Base-by-base conservation (phyloP, 2,797 vertebrate genomes). In the Brotula barbata region DNA sequence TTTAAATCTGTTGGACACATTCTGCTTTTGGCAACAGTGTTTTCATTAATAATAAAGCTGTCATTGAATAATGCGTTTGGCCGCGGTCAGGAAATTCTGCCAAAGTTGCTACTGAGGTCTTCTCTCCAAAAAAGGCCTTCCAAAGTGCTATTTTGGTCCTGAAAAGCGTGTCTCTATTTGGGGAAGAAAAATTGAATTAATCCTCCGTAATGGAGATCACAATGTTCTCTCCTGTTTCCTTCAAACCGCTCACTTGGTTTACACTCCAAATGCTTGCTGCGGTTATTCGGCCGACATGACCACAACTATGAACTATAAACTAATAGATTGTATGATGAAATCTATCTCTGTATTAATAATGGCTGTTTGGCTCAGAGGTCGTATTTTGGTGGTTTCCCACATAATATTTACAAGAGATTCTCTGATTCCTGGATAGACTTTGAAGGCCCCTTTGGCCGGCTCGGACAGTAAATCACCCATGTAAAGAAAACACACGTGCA, bases 1-100 rank as follows among this genome's bases (percentile, higher is more conserved):
- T n/a, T n/a, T n/a, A n/a, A n/a, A n/a, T n/a, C n/a, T n/a, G n/a
- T n/a, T 6, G 9, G 8, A 5, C 25, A 17, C 9, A 23, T 15
- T 67, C 33, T 54, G 43, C 16, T 51, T 66, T 73, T 19, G 53
- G 40, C 20, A 37, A 49, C 55, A 11, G 22, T 14, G n/a, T 11
- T 6, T 33, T 6, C 31, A 33, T 33, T 39, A 39, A 39, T 15
- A 39, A 39, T 39, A 52, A 64, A 56, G 19, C 9, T 23, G 44
- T 39, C 31, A 9, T 1, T 33, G 42, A 59, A 36, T 55, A 58
- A 65, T 75, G 52, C 1, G 25, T 64, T 57, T 72, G 56, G 46
- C 17, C 31, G 2, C 5, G 12, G 52, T 58, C 34, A 58, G 15
- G 42, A 50, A 48, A 45, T 40, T 31, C 16, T 56, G 22, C 16